Conservation (phyloP, 2,888 invertebrate species). For the Brachynemurus nebulosus region DNA sequence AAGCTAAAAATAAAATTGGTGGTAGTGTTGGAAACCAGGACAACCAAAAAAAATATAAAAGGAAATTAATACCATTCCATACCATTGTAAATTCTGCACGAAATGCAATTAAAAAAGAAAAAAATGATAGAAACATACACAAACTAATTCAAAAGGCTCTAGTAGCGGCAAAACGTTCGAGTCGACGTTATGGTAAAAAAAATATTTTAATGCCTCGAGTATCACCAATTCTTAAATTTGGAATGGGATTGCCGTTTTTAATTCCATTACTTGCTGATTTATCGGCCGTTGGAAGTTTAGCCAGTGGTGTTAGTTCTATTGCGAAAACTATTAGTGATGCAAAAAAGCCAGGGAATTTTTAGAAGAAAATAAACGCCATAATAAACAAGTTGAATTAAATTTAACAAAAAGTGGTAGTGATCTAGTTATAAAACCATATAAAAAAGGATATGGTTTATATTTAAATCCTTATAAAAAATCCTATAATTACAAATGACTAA, state of each 20-base stretch:
- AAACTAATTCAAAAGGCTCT: slow-evolving; percentile 10
- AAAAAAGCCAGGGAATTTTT: slow-evolving; percentile 20
- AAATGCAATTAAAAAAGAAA: no score
- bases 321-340: slow-evolving; percentile 22
- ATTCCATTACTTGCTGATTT: slow-evolving; percentile 23
- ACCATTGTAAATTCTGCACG: no score
- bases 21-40: no score
- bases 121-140: slow-evolving; percentile 15
- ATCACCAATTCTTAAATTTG: slow-evolving; percentile 20
- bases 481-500: no score
- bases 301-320: slow-evolving; percentile 24
- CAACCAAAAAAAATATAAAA: no score
- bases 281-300: slow-evolving; percentile 22
- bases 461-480: neutral
- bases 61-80: no score
- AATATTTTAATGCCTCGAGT: slow-evolving; percentile 16
- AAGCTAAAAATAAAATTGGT: slow-evolving; percentile 18
- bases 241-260: slow-evolving; percentile 21
- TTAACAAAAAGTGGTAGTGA: no score
- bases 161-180: slow-evolving; percentile 7
- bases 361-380: neutral
- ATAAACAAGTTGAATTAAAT: neutral
- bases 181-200: slow-evolving; percentile 5
- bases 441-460: neutral
- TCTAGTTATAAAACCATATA: no score